Conservation (phyloP, 1,140 invertebrate genomes). For the Achatina immaculata region DNA sequence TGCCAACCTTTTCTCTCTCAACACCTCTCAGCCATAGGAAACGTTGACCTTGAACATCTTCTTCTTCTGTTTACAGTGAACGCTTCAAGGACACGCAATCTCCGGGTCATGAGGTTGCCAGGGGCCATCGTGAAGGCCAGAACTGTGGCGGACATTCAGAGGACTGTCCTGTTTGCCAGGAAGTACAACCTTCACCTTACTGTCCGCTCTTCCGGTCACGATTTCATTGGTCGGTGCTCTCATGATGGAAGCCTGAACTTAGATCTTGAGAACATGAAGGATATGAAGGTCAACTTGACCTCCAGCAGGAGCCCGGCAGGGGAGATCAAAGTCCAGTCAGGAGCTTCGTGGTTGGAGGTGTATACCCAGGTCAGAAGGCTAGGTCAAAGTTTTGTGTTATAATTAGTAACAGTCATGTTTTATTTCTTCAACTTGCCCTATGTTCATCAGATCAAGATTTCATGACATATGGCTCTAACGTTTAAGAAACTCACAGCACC, state of each 20-base stretch:
- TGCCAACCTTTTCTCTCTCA: too few relatives aligned
- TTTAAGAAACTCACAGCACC: background rate
- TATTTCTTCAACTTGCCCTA: too few relatives aligned
- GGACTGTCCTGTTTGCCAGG: constrained; percentile 44
- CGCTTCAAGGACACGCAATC: background rate
- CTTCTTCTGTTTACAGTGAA: constrained; percentile 3
- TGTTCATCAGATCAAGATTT: too few relatives aligned
- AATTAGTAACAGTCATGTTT: background rate
- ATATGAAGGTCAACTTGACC: constrained; percentile 42
- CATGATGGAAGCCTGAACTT: constrained; percentile 45
- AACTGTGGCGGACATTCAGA: constrained; percentile 40
- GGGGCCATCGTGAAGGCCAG: background rate
- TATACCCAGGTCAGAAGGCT: background rate
- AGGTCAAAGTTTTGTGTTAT: background rate
- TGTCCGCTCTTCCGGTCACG: too few relatives aligned
- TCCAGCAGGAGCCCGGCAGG: constrained; percentile 34
- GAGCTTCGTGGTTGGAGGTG: constrained; percentile 40
- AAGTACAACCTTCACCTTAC: too few relatives aligned
- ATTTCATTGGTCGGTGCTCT: constrained; percentile 46
- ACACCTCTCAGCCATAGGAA: too few relatives aligned
- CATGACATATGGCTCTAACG: background rate
- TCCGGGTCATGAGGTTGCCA: background rate
- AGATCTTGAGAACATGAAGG: constrained; percentile 44
- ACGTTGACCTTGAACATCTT: too few relatives aligned
- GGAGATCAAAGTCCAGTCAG: constrained; percentile 45